Base-by-base conservation (phyloP, 2,113 vertebrate species). In the Lipophrys pholis region DNA sequence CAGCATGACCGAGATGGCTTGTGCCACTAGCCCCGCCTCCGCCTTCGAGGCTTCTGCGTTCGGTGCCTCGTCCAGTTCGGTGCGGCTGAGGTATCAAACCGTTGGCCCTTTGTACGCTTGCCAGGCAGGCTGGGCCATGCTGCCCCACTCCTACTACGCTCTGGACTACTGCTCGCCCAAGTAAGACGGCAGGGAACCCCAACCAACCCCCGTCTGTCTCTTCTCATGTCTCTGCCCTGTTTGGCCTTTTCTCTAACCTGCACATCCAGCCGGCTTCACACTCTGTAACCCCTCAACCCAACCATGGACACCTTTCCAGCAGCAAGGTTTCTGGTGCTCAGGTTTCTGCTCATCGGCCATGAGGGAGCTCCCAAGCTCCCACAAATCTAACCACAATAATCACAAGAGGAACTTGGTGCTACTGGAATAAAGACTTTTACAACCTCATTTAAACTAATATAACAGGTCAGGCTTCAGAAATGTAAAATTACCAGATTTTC, bases 1-100 rank as follows among this genome's bases (percentile, higher is more conserved):
- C 90, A 96, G 95, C 94, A 94, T 95, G 95, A 94, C 93, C 87
- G 94, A 95, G 92, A 93, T 95, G 92, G 88, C 94, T 94, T 91
- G 93, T 63, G 89, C 93, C 81, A 81, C 78, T 93, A 95, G 94
- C 88, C 86, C 86, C 50, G 94, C 95, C 84, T 83, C 87, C n/a
- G 93, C 94, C 78, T 89, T 89, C 82, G 83, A 74, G 86, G 94
- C 93, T 85, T 82, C 94, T 82, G 95, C 87, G 88, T 84, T 91
- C 92, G 84, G 84, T 66, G 91, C 93, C 92, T 93, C 94, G 89
- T 94, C 95, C 88, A 89, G 94, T 91, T 95, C 94, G 84, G 88
- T 93, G 69, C 82, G 68, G 56, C 93, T 94, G 93, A 94, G 95
- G 93, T 93, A 95, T 94, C 95, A 94, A 93, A 95, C 94, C 92